These are phyloP conservation scores for Pachymerium ferrugineum DNA, from an alignment of 2,888 invertebrate genomes.

Conservation along the genomic window DNA sequence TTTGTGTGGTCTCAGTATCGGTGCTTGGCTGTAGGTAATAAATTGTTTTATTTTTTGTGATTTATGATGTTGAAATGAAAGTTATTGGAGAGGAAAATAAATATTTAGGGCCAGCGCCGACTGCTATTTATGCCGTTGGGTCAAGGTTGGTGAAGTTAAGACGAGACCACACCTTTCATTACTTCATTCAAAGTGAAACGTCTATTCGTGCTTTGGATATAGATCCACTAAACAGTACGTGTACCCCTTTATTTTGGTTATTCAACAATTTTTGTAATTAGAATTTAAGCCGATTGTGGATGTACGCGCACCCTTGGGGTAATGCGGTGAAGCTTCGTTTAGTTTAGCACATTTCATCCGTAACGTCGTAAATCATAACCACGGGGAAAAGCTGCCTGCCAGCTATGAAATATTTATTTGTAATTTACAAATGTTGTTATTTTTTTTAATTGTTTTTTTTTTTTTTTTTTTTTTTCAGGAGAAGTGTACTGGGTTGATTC, in stretches of 20 bases:
- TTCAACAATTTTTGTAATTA: not conserved
- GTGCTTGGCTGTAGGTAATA: slow-evolving; percentile 61
- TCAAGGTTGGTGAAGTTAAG: slow-evolving; percentile 48
- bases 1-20: slow-evolving; percentile 60
- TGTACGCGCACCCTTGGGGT: too few species aligned
- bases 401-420: too few species aligned
- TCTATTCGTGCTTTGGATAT: slow-evolving; percentile 88
- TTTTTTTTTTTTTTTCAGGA: too few species aligned
- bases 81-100: too few species aligned
- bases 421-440: too few species aligned
- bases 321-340: too few species aligned
- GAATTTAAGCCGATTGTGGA: too few species aligned
- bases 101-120: not conserved
- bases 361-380: too few species aligned
- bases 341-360: too few species aligned
- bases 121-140: slow-evolving; percentile 9
- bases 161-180: slow-evolving; percentile 50
- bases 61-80: slow-evolving; percentile 63
- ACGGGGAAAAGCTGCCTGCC: too few species aligned
- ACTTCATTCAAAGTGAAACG: slow-evolving; percentile 76
- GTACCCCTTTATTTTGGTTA: slow-evolving; percentile 31
- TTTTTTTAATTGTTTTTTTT: too few species aligned
- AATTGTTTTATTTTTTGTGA: too few species aligned
- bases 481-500: slow-evolving; percentile 95
- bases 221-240: slow-evolving; percentile 58